Evolutionary conservation across 2,797 vertebrate genomes (phyloP).

Genomic region (Tarsius wallacei): DNA sequence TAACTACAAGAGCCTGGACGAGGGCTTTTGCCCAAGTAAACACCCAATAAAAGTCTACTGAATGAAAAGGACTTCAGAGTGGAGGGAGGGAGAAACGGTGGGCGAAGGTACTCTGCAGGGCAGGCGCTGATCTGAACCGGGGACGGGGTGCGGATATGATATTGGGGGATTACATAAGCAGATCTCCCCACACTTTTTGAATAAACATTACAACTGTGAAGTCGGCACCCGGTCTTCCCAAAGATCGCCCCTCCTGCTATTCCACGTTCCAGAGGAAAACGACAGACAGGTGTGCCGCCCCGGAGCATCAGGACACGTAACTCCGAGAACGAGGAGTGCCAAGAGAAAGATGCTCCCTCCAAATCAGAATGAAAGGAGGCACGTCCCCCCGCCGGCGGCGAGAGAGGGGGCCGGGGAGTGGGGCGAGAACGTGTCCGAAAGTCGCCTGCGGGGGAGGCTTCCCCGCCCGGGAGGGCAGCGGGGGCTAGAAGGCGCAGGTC

Average conservation of each 20-base stretch:
- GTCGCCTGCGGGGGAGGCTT: neutral
- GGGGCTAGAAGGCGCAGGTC: neutral
- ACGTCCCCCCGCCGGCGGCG: neutral
- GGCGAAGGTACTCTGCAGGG: neutral
- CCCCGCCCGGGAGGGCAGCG: neutral
- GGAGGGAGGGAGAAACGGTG: neutral
- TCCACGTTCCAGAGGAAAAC: conserved; percentile 18
- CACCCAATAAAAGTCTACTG: neutral
- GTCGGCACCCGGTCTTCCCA: neutral
- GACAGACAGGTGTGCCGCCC: conserved; percentile 62
- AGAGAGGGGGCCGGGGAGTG: neutral
- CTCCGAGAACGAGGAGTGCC: neutral
- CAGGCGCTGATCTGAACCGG: neutral
- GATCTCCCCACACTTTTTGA: neutral
- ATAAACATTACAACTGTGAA: neutral
- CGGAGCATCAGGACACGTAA: neutral
- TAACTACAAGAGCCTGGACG: neutral
- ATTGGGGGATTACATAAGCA: neutral
- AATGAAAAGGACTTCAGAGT: neutral
- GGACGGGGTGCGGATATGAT: neutral
- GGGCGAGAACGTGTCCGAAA: neutral
- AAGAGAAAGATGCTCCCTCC: neutral
- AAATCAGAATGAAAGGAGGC: neutral
- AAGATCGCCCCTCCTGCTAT: neutral
- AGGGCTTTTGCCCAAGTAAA: neutral